These are phyloP conservation scores for Fringilla coelebs DNA, from an alignment of 2,797 vertebrate species.

Conservation along the genomic window DNA sequence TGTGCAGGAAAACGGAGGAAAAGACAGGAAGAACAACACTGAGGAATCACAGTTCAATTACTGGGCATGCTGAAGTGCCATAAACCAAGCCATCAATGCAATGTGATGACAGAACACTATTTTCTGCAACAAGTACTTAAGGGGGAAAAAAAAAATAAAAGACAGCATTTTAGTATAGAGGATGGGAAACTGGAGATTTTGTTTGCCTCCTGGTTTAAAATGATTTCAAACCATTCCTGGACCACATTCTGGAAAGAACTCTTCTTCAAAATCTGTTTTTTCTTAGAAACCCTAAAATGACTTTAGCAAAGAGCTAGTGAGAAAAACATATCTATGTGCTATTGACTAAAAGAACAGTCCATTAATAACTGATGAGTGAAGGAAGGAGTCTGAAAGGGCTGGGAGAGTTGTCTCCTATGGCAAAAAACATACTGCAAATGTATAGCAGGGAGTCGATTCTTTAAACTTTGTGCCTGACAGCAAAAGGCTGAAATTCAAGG, in stretches of 20 bases:
- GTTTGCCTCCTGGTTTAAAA: neutral
- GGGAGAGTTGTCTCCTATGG: neutral
- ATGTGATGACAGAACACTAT: fast-evolving
- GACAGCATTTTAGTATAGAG: neutral
- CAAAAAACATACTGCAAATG: neutral
- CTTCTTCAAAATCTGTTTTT: neutral
- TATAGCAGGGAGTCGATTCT: neutral
- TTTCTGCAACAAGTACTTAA: neutral
- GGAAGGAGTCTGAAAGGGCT: neutral
- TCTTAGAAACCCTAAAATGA: neutral
- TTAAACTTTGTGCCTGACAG: neutral
- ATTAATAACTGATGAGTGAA: neutral
- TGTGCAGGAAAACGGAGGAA: neutral
- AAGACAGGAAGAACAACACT: neutral
- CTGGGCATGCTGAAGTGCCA: neutral
- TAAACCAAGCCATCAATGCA: neutral
- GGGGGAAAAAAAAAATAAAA: fast-evolving
- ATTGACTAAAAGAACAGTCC: neutral
- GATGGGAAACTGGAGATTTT: neutral
- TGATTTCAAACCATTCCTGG: neutral
- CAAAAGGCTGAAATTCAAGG: neutral
- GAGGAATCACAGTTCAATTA: neutral
- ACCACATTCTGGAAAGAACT: neutral
- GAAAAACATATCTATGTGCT: neutral
- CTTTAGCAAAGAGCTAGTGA: neutral